Percentiles rank a stretch among this genome's conserved stretches.
phyloP scores from a whole-genome alignment of 2,888 invertebrate genomes.

The Alloscopus bannaensis region DNA sequence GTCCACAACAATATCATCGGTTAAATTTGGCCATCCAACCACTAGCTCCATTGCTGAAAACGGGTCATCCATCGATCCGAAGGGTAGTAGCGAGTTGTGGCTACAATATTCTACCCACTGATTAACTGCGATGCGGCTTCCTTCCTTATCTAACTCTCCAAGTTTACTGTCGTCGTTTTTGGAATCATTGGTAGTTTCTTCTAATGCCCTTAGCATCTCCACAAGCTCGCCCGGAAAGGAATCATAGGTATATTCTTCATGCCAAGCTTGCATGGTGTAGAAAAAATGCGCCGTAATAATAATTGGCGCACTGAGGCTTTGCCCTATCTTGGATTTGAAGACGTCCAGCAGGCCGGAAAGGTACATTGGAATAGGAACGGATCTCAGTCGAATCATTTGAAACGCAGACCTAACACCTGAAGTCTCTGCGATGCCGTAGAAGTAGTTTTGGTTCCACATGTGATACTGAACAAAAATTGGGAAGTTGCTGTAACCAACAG shows the following conservation, averaged over 20 bases:
- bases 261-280: slow-evolving; percentile 81
- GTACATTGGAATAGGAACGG: slow-evolving; percentile 86
- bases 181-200: slow-evolving; percentile 11
- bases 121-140: slow-evolving; percentile 11
- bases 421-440: slow-evolving; percentile 86
- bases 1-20: slow-evolving; percentile 91
- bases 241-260: slow-evolving; percentile 69
- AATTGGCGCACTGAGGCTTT: slow-evolving; percentile 79
- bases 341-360: slow-evolving; percentile 87
- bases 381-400: slow-evolving; percentile 91
- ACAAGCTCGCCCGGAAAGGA: slow-evolving; percentile 69
- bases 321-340: slow-evolving; percentile 91
- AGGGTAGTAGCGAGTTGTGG: slow-evolving; percentile 67
- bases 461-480: slow-evolving; percentile 92
- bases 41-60: slow-evolving; percentile 74
- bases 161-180: too few species aligned
- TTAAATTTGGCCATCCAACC: slow-evolving; percentile 90
- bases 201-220: slow-evolving; percentile 46
- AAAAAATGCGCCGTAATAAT: slow-evolving; percentile 85
- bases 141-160: slow-evolving; percentile 11
- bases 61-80: slow-evolving; percentile 72
- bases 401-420: slow-evolving; percentile 87
- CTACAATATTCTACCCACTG: slow-evolving; percentile 57
- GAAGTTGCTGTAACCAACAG: slow-evolving; percentile 78
- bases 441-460: slow-evolving; percentile 86